These are phyloP conservation scores for Plusia festucae DNA, from an alignment of 2,888 invertebrate genomes.

Conservation along the genomic window DNA sequence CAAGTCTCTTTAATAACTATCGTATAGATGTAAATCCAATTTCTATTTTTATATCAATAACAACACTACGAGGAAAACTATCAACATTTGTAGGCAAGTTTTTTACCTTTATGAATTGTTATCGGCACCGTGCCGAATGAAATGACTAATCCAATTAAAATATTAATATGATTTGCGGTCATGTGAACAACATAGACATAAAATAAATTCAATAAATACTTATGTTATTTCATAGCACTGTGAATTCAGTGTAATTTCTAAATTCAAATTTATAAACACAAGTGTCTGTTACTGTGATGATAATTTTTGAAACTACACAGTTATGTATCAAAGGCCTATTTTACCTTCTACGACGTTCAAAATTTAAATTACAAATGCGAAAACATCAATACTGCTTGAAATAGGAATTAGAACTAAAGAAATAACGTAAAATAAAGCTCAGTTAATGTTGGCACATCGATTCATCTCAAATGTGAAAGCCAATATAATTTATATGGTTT, in stretches of 20 bases:
- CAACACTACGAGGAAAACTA: constrained; percentile 20
- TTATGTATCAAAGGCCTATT: constrained; percentile 41
- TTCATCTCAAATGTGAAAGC: constrained; percentile 48
- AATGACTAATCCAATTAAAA: constrained; percentile 36
- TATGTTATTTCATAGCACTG: not conserved
- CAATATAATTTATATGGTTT: constrained; percentile 34
- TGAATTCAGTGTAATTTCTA: not conserved
- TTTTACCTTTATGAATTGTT: constrained; percentile 44
- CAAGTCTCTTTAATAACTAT: constrained; percentile 33
- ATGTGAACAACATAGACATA: constrained; percentile 7
- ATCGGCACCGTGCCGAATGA: constrained; percentile 19
- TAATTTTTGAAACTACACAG: constrained; percentile 39
- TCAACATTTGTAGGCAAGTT: constrained; percentile 25
- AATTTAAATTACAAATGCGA: constrained; percentile 46
- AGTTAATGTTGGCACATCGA: constrained; percentile 32
- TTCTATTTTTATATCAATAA: constrained; percentile 32
- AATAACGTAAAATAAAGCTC: constrained; percentile 38
- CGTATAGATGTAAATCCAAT: constrained; percentile 18
- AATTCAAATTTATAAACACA: not conserved
- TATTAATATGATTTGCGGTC: constrained; percentile 28
- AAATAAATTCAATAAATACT: too few species aligned
- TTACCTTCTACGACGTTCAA: constrained; percentile 38
- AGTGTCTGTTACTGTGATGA: constrained; percentile 28
- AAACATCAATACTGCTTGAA: constrained; percentile 50
- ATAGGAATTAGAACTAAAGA: constrained; percentile 32